Evolutionary conservation across 1,140 invertebrate genomes (phyloP).

Genomic region (Neodiprion pinetum): DNA sequence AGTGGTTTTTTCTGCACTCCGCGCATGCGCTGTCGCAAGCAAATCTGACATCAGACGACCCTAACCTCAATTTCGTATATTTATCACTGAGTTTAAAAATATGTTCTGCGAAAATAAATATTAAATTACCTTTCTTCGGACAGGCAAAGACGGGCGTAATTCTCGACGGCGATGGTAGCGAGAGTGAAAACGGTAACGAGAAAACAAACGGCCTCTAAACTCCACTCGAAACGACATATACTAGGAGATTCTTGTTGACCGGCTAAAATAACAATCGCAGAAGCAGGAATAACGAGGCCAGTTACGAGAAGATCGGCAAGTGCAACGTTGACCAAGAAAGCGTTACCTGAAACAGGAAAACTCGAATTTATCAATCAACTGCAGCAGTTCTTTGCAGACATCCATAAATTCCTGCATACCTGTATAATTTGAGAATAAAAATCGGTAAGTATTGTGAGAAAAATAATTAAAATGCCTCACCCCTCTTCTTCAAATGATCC

Average conservation of each 20-base stretch:
- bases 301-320: constrained; percentile 78
- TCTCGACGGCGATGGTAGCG: constrained; percentile 71
- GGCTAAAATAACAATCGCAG: constrained; percentile 73
- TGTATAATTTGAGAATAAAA: no score
- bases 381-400: no score
- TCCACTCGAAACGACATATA: constrained; percentile 74
- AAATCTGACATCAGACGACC: no score
- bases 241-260: constrained; percentile 66
- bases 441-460: no score
- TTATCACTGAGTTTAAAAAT: no score
- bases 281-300: constrained; percentile 74
- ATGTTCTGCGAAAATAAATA: no score
- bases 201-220: constrained; percentile 70
- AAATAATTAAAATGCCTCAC: constrained; percentile 51
- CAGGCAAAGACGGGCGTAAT: constrained; percentile 68
- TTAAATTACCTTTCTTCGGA: constrained; percentile 59
- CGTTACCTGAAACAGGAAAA: constrained; percentile 70
- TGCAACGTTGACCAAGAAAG: constrained; percentile 80
- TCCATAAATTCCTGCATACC: no score
- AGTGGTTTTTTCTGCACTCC: no score
- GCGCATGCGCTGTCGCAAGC: no score
- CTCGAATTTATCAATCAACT: not conserved
- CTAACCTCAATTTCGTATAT: no score
- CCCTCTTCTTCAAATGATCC: constrained; percentile 73
- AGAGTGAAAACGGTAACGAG: constrained; percentile 72